phyloP scores from a whole-genome alignment of 2,797 vertebrate species.

The Crocodylus rhombifer region DNA sequence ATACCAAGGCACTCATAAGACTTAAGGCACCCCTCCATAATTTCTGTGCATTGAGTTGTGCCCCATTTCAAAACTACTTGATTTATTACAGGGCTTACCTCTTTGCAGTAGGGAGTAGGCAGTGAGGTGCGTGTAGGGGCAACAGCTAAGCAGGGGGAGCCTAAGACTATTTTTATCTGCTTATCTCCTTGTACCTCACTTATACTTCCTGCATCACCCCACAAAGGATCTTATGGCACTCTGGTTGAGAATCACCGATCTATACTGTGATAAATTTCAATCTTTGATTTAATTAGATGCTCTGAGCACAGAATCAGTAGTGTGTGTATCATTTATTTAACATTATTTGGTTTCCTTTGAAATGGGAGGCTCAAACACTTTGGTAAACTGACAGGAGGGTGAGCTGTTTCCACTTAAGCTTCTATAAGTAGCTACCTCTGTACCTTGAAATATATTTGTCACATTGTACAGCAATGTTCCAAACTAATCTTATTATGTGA shows the following conservation, averaged over 20 bases:
- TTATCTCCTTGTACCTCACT: too few relatives aligned
- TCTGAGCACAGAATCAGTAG: not conserved
- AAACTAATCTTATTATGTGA: not conserved
- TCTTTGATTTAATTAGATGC: not conserved
- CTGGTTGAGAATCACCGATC: not conserved
- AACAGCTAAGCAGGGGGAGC: too few relatives aligned
- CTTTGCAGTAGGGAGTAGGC: too few relatives aligned
- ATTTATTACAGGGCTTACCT: too few relatives aligned
- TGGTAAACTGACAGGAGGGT: not conserved
- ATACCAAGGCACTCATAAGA: too few relatives aligned
- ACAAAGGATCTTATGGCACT: not conserved
- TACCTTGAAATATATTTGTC: not conserved
- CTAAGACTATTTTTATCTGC: too few relatives aligned
- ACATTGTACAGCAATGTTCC: not conserved
- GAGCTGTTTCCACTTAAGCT: not conserved
- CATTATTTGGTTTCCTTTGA: rapidly evolving
- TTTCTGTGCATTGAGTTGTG: not conserved
- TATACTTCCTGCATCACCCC: too few relatives aligned
- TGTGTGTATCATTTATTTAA: not conserved
- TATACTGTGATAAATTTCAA: not conserved
- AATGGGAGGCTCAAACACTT: not conserved
- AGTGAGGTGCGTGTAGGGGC: too few relatives aligned
- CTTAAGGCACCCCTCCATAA: too few relatives aligned
- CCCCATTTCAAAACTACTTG: not conserved
- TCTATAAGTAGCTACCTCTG: not conserved